A percentile compares a stretch with the other conserved stretches of the same genome.
Evolutionary conservation across 2,888 invertebrate species (phyloP).

Genomic region (Allacma fusca): DNA sequence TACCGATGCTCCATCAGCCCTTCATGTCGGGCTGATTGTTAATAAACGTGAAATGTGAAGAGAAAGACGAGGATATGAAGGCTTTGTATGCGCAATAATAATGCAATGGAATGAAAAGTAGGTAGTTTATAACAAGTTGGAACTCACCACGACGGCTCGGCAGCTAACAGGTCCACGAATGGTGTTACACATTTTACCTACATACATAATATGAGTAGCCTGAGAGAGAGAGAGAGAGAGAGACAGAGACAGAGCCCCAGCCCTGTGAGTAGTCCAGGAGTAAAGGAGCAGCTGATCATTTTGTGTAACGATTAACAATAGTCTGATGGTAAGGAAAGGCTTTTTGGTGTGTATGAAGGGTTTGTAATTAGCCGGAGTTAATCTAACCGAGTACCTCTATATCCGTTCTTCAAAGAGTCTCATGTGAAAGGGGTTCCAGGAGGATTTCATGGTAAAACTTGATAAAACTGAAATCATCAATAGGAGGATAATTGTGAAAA

Average conservation of each 20-base stretch:
- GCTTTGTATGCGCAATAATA: conserved; percentile 11
- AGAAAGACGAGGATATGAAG: conserved; percentile 27
- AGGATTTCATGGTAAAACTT: conserved; percentile 24
- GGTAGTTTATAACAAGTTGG: neutral
- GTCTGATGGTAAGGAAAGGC: conserved; percentile 4
- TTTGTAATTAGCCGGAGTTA: conserved; percentile 19
- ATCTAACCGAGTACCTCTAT: neutral
- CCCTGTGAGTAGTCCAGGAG: neutral
- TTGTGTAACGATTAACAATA: conserved; percentile 4
- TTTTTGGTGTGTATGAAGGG: conserved; percentile 11
- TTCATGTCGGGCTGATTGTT: conserved; percentile 1
- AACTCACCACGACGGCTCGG: neutral
- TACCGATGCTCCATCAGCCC: neutral
- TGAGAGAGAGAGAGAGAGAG: no score
- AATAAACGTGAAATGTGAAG: conserved; percentile 34
- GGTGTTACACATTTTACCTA: no score
- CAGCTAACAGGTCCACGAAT: neutral
- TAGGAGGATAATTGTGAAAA: conserved; percentile 33
- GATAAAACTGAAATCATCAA: conserved; percentile 26
- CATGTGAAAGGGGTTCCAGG: conserved; percentile 6
- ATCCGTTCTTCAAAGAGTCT: conserved; percentile 20
- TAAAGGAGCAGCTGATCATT: conserved; percentile 21
- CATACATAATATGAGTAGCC: no score
- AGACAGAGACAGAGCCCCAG: neutral
- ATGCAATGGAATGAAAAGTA: conserved; percentile 20